These are phyloP conservation scores for Melanostigma gelatinosum DNA, from an alignment of 2,113 vertebrate species.

Conservation along the genomic window DNA sequence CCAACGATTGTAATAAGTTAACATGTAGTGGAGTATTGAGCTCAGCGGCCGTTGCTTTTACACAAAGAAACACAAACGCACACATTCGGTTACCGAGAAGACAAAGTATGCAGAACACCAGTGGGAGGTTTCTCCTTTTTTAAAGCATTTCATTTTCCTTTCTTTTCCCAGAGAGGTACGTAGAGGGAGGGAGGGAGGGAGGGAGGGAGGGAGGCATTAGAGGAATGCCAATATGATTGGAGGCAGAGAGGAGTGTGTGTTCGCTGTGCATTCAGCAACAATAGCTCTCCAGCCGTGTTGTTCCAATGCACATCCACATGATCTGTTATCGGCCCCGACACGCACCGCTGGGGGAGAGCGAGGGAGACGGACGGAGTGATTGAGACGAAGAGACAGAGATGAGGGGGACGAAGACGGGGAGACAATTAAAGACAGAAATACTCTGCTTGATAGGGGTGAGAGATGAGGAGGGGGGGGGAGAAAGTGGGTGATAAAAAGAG, in stretches of 20 bases:
- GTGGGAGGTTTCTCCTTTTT: constrained; percentile 47
- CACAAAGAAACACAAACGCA: constrained; percentile 24
- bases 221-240: constrained; percentile 76
- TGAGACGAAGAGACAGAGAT: constrained; percentile 53
- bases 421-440: constrained; percentile 52
- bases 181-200: not conserved
- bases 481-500: constrained; percentile 33
- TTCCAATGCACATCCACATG: constrained; percentile 72
- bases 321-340: constrained; percentile 76
- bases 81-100: constrained; percentile 39
- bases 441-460: constrained; percentile 29
- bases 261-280: constrained; percentile 65
- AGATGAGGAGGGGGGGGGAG: constrained; percentile 5
- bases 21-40: not conserved
- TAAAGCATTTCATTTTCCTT: constrained; percentile 58
- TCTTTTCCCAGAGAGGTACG: constrained; percentile 59
- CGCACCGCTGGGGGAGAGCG: constrained; percentile 48
- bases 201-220: constrained; percentile 59
- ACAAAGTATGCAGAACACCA: constrained; percentile 50
- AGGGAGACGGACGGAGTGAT: constrained; percentile 20
- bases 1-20: not conserved
- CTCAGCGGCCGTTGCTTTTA: constrained; percentile 1
- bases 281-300: constrained; percentile 73
- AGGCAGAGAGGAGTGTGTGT: constrained; percentile 59
- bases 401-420: constrained; percentile 4